Conservation (phyloP, 2,113 vertebrate species). For the Periophthalmus modestus region DNA sequence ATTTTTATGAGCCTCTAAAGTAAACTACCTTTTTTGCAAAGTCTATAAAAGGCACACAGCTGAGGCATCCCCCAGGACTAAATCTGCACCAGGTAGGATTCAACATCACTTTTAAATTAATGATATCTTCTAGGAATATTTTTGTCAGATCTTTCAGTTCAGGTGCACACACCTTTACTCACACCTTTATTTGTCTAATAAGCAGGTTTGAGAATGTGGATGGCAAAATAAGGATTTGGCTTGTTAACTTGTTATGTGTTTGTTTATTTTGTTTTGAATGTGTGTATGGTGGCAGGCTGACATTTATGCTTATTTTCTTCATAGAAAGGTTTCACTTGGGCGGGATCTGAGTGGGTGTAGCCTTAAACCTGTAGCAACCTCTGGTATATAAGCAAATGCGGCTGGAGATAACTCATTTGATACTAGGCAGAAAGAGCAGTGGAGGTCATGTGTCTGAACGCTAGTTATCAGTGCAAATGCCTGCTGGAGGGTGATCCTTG, state of each 20-base stretch:
- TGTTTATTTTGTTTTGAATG: neutral
- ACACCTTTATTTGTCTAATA: neutral
- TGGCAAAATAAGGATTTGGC: neutral
- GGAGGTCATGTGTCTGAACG: slow-evolving; percentile 51
- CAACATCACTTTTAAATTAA: slow-evolving; percentile 8
- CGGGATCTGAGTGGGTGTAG: slow-evolving; percentile 49
- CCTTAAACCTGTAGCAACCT: slow-evolving; percentile 41
- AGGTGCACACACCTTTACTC: neutral
- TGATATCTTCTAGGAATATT: slow-evolving; percentile 2
- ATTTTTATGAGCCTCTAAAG: slow-evolving; percentile 59
- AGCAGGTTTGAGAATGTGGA: neutral
- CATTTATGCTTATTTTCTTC: slow-evolving; percentile 26
- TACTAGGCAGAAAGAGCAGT: neutral
- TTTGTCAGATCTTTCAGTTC: neutral
- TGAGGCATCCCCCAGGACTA: slow-evolving; percentile 14
- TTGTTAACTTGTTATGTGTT: neutral
- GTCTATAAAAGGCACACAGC: slow-evolving; percentile 56
- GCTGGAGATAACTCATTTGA: slow-evolving; percentile 10
- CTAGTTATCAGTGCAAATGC: slow-evolving; percentile 43
- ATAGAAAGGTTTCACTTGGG: slow-evolving; percentile 36
- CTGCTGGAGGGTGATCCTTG: slow-evolving; percentile 38
- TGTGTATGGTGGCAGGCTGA: slow-evolving; percentile 4
- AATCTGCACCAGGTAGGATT: slow-evolving; percentile 47
- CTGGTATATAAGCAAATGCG: slow-evolving; percentile 16
- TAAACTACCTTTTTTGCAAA: slow-evolving; percentile 41